Evolutionary conservation across 2,888 invertebrate species (phyloP), one percentile per base, ranked within the genome.

Genomic region (Leucophenga maculata): DNA sequence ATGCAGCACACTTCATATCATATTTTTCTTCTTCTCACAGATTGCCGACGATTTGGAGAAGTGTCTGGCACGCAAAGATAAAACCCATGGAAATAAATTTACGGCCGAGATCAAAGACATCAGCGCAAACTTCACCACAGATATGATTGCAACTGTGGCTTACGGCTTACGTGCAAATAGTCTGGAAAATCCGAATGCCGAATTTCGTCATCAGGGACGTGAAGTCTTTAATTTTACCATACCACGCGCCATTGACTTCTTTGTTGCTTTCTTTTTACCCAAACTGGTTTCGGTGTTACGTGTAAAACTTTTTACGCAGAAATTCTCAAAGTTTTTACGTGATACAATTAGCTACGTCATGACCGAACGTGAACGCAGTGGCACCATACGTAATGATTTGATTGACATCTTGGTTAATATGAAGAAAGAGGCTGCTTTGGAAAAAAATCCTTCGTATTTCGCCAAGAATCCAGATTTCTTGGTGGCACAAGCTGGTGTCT

Each of bases 351-450:
- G 82, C 70, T 83, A 88, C 1, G 88, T 89, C 0, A 88, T 91
- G 57, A 65, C 78, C 0, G 84, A 89, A 13, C 84, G 91, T 2
- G 86, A 88, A 67, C 77, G 85, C 13, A 86, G 84, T 4, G 89
- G 88, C 3, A 65, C 74, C 0, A 82, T 82, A 9, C 85, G 90
- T 11, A 88, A 89, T 65, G 91, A 91, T 78, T 86, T 91, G 0
- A 88, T 91, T 54, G 91, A 91, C 74, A 75, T 90, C 4, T 76
- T 91, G 13, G 81, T 91, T 46, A 86, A 87, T 1, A 70, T 90
- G 6, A 89, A 86, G 39, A 83, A 87, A 64, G 84, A 86, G 59
- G 77, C 77, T 0, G 74, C 72, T 13, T 46, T 66, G 16, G 76
- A 80, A 6, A 69, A 76, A 0, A 65, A 74, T 1, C 73, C 75